Evolutionary conservation across 2,888 invertebrate species (phyloP), one percentile per base, ranked within the genome.

Genomic region (Philhelius pedissequus): DNA sequence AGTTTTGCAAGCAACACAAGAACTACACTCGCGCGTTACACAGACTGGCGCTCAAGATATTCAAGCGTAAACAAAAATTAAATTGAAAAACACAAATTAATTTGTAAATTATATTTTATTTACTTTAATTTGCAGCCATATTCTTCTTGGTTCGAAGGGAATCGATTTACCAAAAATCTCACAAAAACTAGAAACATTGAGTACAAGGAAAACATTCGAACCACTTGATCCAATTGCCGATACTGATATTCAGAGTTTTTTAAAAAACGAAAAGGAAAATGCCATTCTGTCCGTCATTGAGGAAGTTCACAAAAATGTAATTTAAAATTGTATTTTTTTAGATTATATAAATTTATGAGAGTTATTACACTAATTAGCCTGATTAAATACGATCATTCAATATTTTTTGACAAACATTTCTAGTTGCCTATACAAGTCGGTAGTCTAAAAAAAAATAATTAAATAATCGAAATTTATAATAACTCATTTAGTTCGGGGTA

Each of bases 221-320:
- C 96, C 98, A 0, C 92, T 98, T 22, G 97, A 98, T 92, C 97
- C 98, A 0, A 95, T 97, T 62, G 95, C 96, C 40, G 98, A 98
- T 89, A 96, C 97, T 18, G 98, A 98, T 91, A 96, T 99, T 86
- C 95, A 96, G 87, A 96, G 96, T 88, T 98, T 96, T 90, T 92
- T 99, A 18, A 95, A 96, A 90, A 98, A 98, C 93, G 98, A 99
- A 92, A 94, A 97, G 83, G 97, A 98, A 92, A 98, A 98, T 94
- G 97, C 97, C 0, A 96, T 99, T 88, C 92, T 98, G 15, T 95
- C 97, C 4, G 94, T 97, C 2, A 97, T 98, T 88, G 98, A 98
- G 91, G 96, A 97, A 90, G 96, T 96, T 20, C 96, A 96, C 88
- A 95, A 95, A 92, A 95, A 94, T 91, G 97, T 97, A 92, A 93